A percentile compares a stretch with the other conserved stretches of the same genome.
These are phyloP conservation scores for Phania funesta DNA, from an alignment of 2,888 invertebrate species.

Conservation along the genomic window DNA sequence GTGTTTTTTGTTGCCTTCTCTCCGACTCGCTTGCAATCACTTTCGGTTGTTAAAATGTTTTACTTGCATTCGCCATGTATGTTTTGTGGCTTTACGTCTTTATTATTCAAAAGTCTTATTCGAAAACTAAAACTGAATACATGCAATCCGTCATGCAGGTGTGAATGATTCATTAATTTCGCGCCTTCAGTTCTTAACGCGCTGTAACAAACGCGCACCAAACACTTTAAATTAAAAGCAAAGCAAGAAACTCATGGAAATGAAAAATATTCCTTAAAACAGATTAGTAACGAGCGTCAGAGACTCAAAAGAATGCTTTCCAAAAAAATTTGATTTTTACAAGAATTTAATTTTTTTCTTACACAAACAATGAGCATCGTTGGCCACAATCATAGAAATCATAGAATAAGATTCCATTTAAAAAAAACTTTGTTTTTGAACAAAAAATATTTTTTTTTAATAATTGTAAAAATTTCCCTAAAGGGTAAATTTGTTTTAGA, in stretches of 20 bases:
- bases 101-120: conserved; percentile 55
- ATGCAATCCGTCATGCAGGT: conserved; percentile 80
- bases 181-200: conserved; percentile 74
- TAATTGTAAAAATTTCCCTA: too few species aligned
- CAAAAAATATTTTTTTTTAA: too few species aligned
- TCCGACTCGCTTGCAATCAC: conserved; percentile 63
- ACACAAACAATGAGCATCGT: background rate
- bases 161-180: conserved; percentile 80
- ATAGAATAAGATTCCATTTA: too few species aligned
- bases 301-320: background rate
- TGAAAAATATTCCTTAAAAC: conserved; percentile 38
- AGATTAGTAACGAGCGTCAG: conserved; percentile 55
- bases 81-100: conserved; percentile 35
- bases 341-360: background rate
- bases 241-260: background rate
- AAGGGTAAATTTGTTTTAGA: too few species aligned
- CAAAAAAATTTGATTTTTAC: background rate
- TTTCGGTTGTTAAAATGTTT: conserved; percentile 58
- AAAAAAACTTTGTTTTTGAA: too few species aligned
- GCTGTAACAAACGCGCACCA: conserved; percentile 59
- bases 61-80: background rate
- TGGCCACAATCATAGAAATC: background rate
- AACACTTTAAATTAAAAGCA: conserved; percentile 47
- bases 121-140: conserved; percentile 60
- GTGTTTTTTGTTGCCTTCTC: conserved; percentile 15